Conservation (phyloP, 1,140 invertebrate species). For the Aphis craccivora region DNA sequence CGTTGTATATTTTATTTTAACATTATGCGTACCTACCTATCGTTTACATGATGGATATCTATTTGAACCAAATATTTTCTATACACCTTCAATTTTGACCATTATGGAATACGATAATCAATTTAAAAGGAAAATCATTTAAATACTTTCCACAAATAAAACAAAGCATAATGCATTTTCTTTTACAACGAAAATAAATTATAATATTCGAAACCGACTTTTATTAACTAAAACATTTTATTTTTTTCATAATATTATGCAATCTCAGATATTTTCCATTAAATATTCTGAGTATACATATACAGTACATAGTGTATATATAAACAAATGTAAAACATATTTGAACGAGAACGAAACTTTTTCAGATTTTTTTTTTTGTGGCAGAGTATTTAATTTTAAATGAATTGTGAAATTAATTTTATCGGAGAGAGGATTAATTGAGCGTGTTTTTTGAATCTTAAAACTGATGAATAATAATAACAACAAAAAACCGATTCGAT, state of each 20-base stretch:
- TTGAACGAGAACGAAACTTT: not conserved
- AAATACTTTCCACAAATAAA: not conserved
- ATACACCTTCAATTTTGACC: not conserved
- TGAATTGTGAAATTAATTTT: not conserved
- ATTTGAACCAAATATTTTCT: too few relatives aligned
- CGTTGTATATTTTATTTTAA: too few relatives aligned
- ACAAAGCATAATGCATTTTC: not conserved
- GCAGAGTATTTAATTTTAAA: not conserved
- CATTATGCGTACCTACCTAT: too few relatives aligned
- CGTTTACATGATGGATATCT: too few relatives aligned
- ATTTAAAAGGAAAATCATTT: not conserved
- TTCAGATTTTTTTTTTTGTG: not conserved
- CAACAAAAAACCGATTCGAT: not conserved
- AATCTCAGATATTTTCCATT: not conserved
- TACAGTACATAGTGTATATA: not conserved
- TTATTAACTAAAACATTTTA: not conserved
- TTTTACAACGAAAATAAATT: not conserved
- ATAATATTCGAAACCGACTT: not conserved
- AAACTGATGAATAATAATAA: conserved; percentile 19
- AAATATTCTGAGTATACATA: not conserved
- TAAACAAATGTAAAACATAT: not conserved
- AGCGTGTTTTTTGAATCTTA: not conserved
- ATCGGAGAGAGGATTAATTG: not conserved
- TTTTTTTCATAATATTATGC: not conserved
- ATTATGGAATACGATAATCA: not conserved